Conservation (phyloP, 2,888 invertebrate genomes). For the Alcis repandata region DNA sequence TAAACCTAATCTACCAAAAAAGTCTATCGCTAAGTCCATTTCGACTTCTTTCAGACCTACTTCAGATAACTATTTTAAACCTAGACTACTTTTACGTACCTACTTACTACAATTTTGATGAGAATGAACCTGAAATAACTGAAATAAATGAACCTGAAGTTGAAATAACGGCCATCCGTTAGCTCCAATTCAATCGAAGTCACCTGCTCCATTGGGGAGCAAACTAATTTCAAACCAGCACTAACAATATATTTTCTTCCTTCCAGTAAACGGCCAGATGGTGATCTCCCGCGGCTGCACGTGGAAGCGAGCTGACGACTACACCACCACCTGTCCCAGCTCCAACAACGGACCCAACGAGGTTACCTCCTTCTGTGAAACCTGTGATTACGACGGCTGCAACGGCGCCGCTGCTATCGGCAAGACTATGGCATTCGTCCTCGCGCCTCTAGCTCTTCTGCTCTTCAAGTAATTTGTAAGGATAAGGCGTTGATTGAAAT, state of each 20-base stretch:
- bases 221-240: no score
- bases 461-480: constrained; percentile 73
- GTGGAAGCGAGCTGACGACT: constrained; percentile 85
- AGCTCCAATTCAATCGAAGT: no score
- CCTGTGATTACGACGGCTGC: constrained; percentile 90
- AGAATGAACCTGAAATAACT: no score
- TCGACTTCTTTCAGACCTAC: no score
- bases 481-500: constrained; percentile 27
- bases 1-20: no score
- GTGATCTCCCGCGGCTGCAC: constrained; percentile 87
- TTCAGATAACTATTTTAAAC: no score
- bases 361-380: constrained; percentile 88
- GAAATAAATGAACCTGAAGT: no score
- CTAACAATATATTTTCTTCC: constrained; percentile 31
- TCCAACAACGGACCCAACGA: constrained; percentile 80
- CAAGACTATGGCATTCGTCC: constrained; percentile 74
- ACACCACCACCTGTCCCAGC: constrained; percentile 81
- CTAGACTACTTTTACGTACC: no score
- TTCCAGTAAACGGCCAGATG: constrained; percentile 84
- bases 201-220: no score
- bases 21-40: no score
- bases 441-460: constrained; percentile 73
- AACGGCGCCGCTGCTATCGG: constrained; percentile 85
- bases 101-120: no score
- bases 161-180: no score